phyloP scores from a whole-genome alignment of 2,797 vertebrate genomes.

The Labeo calbasu region DNA sequence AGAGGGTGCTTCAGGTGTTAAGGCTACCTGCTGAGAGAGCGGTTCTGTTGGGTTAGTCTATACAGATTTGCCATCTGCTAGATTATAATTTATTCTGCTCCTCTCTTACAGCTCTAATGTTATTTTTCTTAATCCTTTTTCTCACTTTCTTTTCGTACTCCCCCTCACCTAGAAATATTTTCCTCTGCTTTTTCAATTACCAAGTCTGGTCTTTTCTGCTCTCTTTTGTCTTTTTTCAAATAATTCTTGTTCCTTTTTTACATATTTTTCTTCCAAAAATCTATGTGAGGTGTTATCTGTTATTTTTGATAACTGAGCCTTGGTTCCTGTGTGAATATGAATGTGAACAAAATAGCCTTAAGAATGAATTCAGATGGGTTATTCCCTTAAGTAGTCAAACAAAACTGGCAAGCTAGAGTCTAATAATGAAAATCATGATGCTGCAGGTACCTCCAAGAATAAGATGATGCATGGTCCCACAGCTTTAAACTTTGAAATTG shows the following conservation, averaged over 20 bases:
- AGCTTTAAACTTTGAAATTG: background rate
- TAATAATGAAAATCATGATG: background rate
- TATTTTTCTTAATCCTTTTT: constrained; percentile 28
- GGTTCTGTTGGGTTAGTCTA: constrained; percentile 11
- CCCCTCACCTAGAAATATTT: constrained; percentile 6
- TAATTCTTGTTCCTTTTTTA: background rate
- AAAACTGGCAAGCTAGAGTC: background rate
- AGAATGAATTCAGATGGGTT: background rate
- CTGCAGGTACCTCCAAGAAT: background rate
- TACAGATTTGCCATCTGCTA: constrained; percentile 20
- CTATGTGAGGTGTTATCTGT: background rate
- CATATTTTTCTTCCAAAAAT: background rate
- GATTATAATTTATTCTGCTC: constrained; percentile 31
- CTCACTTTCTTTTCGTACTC: constrained; percentile 17
- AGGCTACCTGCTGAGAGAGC: constrained; percentile 18
- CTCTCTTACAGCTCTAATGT: background rate
- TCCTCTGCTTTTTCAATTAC: constrained; percentile 13
- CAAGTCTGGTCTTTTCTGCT: background rate
- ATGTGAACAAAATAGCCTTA: background rate
- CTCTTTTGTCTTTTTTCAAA: background rate
- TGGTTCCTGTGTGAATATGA: background rate
- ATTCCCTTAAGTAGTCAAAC: background rate
- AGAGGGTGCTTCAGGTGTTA: constrained; percentile 26
- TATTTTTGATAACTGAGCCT: background rate
- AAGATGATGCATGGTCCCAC: background rate